Percentiles rank a stretch among this genome's conserved stretches.
Evolutionary conservation across 2,797 vertebrate species (phyloP).

Genomic region (Diglossa cyanea): DNA sequence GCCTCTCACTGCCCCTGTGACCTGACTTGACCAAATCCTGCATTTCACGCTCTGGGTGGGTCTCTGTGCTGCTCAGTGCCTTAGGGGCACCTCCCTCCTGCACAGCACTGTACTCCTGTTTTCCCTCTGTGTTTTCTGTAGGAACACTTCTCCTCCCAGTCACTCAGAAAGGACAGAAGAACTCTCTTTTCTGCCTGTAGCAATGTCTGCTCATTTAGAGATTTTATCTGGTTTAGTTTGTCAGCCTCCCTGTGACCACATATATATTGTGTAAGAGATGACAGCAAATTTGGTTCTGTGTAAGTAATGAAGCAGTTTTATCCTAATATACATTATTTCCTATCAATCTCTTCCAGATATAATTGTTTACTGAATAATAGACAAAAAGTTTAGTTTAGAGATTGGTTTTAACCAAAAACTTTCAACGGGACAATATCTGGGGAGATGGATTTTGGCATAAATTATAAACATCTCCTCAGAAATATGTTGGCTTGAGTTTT

Average conservation of each 20-base stretch:
- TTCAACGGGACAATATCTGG: background rate
- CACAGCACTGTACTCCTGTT: background rate
- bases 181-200: background rate
- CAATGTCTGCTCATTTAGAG: background rate
- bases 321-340: background rate
- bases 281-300: background rate
- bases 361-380: background rate
- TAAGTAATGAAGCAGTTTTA: background rate
- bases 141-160: background rate
- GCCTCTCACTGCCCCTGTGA: background rate
- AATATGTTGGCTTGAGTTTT: background rate
- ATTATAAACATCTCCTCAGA: background rate
- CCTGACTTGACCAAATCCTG: background rate
- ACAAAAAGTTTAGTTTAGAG: background rate
- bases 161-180: background rate
- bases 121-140: fast-evolving
- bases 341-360: background rate
- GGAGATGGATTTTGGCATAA: background rate
- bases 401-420: background rate
- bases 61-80: background rate
- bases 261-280: background rate
- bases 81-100: background rate
- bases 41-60: fast-evolving
- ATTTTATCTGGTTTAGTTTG: background rate
- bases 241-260: background rate